A percentile compares a stretch with the other conserved stretches of the same genome.
Conservation (phyloP, 2,113 vertebrate species). For the Neoarius graeffei region DNA sequence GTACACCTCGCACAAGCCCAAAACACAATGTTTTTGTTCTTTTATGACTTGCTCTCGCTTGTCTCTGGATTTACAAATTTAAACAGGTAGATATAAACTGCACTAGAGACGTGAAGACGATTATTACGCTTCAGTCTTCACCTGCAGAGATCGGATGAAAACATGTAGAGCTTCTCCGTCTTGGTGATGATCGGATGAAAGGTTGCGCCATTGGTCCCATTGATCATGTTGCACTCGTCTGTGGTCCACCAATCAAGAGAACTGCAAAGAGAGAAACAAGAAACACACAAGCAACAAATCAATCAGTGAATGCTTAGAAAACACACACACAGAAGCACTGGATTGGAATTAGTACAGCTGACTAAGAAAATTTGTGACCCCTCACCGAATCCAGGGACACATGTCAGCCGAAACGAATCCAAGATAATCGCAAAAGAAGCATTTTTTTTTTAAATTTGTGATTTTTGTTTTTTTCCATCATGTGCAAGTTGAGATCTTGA, state of each 20-base stretch:
- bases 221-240: conserved; percentile 91
- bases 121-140: conserved; percentile 53
- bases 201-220: conserved; percentile 90
- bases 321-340: background rate
- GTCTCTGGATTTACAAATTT: background rate
- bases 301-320: background rate
- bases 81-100: too few species aligned
- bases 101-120: background rate
- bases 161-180: conserved; percentile 85
- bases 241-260: conserved; percentile 87
- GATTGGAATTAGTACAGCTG: background rate
- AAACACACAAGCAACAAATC: background rate
- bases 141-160: conserved; percentile 96
- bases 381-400: too few species aligned
- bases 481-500: too few species aligned
- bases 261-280: conserved; percentile 61
- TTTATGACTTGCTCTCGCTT: background rate
- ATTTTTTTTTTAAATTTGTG: too few species aligned
- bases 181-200: conserved; percentile 86
- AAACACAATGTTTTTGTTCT: background rate
- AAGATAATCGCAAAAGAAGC: too few species aligned
- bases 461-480: too few species aligned
- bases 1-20: background rate
- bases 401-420: too few species aligned
- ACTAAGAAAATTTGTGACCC: background rate